Evolutionary conservation across 2,888 invertebrate species (phyloP), one percentile per base, ranked within the genome.

Genomic region (Chloroclystis v-ata): DNA sequence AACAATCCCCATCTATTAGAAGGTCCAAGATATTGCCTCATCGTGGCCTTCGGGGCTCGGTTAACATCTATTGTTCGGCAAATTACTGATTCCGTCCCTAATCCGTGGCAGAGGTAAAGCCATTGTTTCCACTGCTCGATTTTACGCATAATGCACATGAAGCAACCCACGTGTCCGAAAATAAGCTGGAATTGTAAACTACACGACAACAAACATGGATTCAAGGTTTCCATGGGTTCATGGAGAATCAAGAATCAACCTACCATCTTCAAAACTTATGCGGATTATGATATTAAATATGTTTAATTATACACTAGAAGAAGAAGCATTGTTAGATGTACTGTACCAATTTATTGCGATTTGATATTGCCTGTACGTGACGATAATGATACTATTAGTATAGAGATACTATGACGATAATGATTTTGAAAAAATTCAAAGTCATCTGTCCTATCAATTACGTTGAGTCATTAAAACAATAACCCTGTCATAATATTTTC

Each of bases 41-140:
- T 65, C 61, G 59, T 69, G 69, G 75, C 85, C 85, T 85, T 84
- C 82, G 67, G 69, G 75, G 72, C 70, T 80, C 75, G 74, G 75
- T 80, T 78, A 75, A 70, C 76, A 70, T 75, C 78, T 73, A 86
- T 85, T 85, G 84, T 85, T 82, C 60, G 72, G 69, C 63, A 78
- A 83, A 82, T 79, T 74, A 75, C 75, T 74, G 72, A 78, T 76
- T 78, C 77, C 72, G 77, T 75, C 79, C 75, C 77, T 82, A 82
- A 82, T 82, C 78, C 68, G 75, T 72, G 66, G 69, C 72, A 67
- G 60, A 65, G 56, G 54, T 43, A 52, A n/a, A 53, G 46, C 78
- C 63, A 85, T 84, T 86, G 85, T 85, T 74, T 78, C 67, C 59
- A 61, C 56, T 72, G 75, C 71, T 70, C 75, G 78, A 82, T 81